A percentile compares a stretch with the other conserved stretches of the same genome.
phyloP scores from a whole-genome alignment of 2,888 invertebrate genomes.

The Dromius quadrimaculatus region DNA sequence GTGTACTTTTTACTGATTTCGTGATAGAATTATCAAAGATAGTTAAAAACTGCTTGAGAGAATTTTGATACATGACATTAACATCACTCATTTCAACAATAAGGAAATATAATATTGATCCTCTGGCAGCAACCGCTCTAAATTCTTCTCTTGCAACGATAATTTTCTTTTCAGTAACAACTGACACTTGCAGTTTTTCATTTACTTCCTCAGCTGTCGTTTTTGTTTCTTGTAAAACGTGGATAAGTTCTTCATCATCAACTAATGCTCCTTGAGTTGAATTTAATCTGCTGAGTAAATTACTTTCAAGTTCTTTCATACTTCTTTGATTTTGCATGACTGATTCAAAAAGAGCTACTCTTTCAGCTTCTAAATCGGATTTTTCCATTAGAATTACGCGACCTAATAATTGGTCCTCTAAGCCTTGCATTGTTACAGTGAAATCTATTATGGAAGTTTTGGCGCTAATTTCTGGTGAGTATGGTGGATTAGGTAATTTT shows the following conservation, averaged over 20 bases:
- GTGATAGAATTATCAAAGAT: constrained; percentile 95
- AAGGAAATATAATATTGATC: constrained; percentile 94
- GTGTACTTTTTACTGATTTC: constrained; percentile 86
- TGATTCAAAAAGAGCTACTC: constrained; percentile 92
- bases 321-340: constrained; percentile 96
- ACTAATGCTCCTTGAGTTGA: constrained; percentile 94
- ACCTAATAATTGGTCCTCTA: constrained; percentile 94
- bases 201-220: constrained; percentile 94
- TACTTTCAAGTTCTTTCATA: constrained; percentile 96
- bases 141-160: constrained; percentile 95
- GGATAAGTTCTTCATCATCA: constrained; percentile 94
- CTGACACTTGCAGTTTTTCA: constrained; percentile 92
- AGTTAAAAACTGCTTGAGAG: constrained; percentile 91
- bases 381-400: constrained; percentile 97
- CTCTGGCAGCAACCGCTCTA: constrained; percentile 91
- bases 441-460: constrained; percentile 98
- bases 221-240: constrained; percentile 84
- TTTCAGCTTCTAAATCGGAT: constrained; percentile 93
- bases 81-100: constrained; percentile 98
- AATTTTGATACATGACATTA: constrained; percentile 97
- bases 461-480: constrained; percentile 96
- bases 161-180: constrained; percentile 94
- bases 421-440: constrained; percentile 95
- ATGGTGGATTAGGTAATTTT: constrained; percentile 95
- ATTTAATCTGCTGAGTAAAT: constrained; percentile 89